Base-by-base conservation (phyloP, 2,113 vertebrate species). In the Nymphicus hollandicus region DNA sequence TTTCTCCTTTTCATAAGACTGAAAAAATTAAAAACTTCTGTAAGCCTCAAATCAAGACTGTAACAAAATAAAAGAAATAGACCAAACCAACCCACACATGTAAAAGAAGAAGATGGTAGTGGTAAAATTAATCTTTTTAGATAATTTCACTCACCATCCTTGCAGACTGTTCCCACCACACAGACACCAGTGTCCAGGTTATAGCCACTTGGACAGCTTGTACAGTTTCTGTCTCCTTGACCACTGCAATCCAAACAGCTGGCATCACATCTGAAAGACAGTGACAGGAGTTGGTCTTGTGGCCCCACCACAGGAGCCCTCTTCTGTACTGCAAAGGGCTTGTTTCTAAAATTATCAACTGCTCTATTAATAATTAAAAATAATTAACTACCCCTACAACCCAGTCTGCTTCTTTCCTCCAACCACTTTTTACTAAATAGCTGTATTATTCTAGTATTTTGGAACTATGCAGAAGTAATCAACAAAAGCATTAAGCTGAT, bases 101-200 rank as follows among this genome's bases (percentile, higher is more conserved):
- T 80, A 66, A 49, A 82, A 76, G 46, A 61, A 66, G 33, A 27
- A 86, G 27, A 1, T 53, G 41, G 23, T 18, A 77, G 31, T 11
- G 16, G 41, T 44, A 80, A 93, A 92, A 58, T 0, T 1, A 11
- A 68, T 83, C 24, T 77, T 88, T 76, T 68, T 77, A 86, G 60
- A 50, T 55, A 52, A 33, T 6, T 80, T n/a, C 95, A 99, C 99
- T 99, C 98, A 99, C 99, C 99, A 98, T 99, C 99, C 98, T 99
- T 99, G 98, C 99, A 99, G 95, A 99, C 98, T 78, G 99, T 99
- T 98, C 99, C 99, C 96, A 99, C 97, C 63, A 99, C 97, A 91
- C 99, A 99, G 89, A 97, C 96, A 86, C 99, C 99, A 33, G 97
- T 97, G 97, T 99, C 99, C 94, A 99, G 97, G 95, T 99, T 99